Conservation (phyloP, 2,113 vertebrate genomes). For the Chamaetylas fuelleborni region DNA sequence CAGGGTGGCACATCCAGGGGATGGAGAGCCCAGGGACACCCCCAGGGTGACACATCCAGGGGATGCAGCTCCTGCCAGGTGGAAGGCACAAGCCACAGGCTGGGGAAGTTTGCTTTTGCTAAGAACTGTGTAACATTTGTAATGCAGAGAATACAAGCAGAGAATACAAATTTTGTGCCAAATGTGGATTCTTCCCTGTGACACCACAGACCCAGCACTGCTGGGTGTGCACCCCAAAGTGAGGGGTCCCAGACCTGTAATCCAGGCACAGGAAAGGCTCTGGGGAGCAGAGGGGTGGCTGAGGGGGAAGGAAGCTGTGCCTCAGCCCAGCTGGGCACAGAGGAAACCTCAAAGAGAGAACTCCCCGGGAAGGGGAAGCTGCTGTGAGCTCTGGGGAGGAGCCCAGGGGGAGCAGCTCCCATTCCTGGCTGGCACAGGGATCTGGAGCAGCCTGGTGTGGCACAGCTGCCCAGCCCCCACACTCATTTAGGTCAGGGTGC, state of each 20-base stretch:
- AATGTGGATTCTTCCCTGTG: fast-evolving
- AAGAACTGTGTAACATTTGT: no score
- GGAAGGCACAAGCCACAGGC: neutral
- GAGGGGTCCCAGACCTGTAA: fast-evolving
- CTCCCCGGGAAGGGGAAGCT: neutral
- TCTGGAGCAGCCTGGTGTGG: fast-evolving
- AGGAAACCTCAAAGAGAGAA: conserved; percentile 5
- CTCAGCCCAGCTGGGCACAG: neutral
- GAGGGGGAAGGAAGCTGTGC: neutral
- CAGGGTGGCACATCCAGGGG: neutral
- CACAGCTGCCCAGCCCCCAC: neutral
- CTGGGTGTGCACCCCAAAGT: fast-evolving
- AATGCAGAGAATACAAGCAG: no score
- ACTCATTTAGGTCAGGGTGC: neutral
- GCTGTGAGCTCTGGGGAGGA: neutral
- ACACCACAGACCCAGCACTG: fast-evolving
- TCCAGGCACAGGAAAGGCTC: fast-evolving
- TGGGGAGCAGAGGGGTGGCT: neutral
- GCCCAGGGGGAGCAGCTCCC: neutral
- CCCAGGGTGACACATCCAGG: neutral
- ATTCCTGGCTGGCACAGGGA: fast-evolving
- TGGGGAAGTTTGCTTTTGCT: neutral
- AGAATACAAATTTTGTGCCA: no score
- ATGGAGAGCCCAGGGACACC: neutral
- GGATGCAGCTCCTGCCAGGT: fast-evolving